A percentile compares a stretch with the other conserved stretches of the same genome.
Evolutionary conservation across 2,888 invertebrate genomes (phyloP).

Genomic region (Melieria crassipennis): DNA sequence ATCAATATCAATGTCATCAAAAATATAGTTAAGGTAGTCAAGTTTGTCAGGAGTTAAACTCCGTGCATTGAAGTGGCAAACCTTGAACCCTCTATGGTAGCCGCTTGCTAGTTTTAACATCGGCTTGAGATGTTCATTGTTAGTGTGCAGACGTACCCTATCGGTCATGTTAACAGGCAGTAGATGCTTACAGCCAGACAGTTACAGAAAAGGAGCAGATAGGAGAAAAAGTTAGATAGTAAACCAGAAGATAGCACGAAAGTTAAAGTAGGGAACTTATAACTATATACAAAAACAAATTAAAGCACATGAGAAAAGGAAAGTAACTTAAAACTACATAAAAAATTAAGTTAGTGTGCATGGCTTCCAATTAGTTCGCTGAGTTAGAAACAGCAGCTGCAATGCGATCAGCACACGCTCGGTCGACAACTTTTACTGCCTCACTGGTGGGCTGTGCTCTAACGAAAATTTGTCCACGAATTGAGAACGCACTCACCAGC

Average conservation of each 20-base stretch:
- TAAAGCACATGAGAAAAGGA: not conserved
- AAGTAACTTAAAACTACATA: not conserved
- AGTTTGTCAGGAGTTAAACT: conserved; percentile 1
- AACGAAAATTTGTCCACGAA: no score
- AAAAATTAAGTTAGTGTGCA: not conserved
- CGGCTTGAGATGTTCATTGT: not conserved
- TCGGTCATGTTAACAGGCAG: no score
- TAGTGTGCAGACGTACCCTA: not conserved
- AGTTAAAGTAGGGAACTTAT: not conserved
- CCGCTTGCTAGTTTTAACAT: not conserved
- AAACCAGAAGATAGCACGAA: not conserved
- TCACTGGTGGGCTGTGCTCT: no score
- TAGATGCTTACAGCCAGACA: not conserved
- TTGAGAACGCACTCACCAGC: no score
- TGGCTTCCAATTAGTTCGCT: no score
- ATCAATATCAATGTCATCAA: not conserved
- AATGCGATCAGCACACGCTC: no score
- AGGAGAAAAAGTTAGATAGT: not conserved
- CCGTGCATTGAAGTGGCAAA: not conserved
- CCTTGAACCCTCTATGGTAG: not conserved
- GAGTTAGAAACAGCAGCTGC: no score
- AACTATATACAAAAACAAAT: not conserved
- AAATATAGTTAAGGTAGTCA: not conserved
- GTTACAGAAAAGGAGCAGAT: not conserved
- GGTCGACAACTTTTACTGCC: no score